Evolutionary conservation across 2,888 invertebrate species (phyloP).

Genomic region (Acrobasis repandana): DNA sequence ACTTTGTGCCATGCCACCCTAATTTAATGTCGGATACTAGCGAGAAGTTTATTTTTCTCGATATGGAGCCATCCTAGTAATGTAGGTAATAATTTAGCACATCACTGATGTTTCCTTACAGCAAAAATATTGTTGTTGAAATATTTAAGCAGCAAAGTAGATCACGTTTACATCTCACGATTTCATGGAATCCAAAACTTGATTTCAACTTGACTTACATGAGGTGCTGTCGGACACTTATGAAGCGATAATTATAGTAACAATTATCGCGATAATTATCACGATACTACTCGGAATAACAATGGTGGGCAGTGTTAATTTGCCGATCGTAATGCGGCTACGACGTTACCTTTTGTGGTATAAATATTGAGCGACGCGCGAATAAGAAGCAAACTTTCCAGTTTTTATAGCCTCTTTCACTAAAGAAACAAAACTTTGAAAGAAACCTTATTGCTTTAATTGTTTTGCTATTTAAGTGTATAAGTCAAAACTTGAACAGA

Average conservation of each 20-base stretch:
- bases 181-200: neutral
- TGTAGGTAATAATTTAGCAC: no score
- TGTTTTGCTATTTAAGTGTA: neutral
- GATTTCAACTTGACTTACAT: neutral
- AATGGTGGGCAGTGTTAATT: constrained; percentile 28
- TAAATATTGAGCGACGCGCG: constrained; percentile 11
- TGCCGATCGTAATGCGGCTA: constrained; percentile 22
- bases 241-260: constrained; percentile 15
- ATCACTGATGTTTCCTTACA: neutral
- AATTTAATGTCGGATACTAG: no score
- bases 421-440: neutral
- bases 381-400: neutral
- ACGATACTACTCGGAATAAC: constrained; percentile 24
- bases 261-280: constrained; percentile 27
- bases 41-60: no score
- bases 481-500: no score
- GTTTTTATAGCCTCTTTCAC: neutral
- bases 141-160: neutral
- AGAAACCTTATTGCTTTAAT: neutral
- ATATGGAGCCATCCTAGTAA: no score
- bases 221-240: constrained; percentile 14
- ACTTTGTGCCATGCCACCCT: no score
- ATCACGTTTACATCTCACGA: neutral
- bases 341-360: constrained; percentile 12
- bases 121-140: neutral